Base-by-base conservation (phyloP, 2,113 vertebrate genomes). In the Passerina amoena region DNA sequence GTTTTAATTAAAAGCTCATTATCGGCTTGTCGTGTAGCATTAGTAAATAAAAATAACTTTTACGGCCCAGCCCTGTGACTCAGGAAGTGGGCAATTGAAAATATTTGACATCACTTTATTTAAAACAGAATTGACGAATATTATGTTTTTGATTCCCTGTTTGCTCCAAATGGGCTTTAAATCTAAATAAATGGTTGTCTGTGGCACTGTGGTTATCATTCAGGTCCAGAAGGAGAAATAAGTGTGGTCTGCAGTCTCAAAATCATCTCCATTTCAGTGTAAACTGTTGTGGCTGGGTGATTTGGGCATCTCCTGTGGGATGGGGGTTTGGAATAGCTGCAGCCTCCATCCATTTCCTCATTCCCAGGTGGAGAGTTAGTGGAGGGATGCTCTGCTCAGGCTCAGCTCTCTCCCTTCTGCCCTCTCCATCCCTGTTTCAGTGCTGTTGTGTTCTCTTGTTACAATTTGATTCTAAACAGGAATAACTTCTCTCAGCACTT, bases 1-100 rank as follows among this genome's bases (percentile, higher is more conserved):
- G 94, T 97, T 97, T 97, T 97, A 97, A 96, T 97, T 92, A 95
- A 91, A 90, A 91, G 69, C 95, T 96, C 88, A 61, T 96, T 97
- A 96, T 95, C 63, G 14, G 73, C 71, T 96, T 97, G 83, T 95
- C 85, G 5, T 69, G 61, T 80, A 82, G 88, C 83, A 94, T 96
- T 95, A 97, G 96, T 94, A 97, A 96, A 96, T 96, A 96, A 97
- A 94, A 97, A 95, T 87, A 91, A 89, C 88, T 93, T 96, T 86
- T 73, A 80, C 71, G 71, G 86, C 80, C 91, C 45, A 88, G 94
- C 54, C 76, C 90, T 33, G 63, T 80, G 91, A 86, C 85, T 96
- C 70, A 33, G 54, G 77, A 86, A 94, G 83, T 69, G 77, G 61
- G 61, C 93, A 92, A 66, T 77, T 86, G 68, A 38, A 92, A 91